These are phyloP conservation scores for Potamilus streckersoni DNA, from an alignment of 1,140 invertebrate species.

Conservation along the genomic window DNA sequence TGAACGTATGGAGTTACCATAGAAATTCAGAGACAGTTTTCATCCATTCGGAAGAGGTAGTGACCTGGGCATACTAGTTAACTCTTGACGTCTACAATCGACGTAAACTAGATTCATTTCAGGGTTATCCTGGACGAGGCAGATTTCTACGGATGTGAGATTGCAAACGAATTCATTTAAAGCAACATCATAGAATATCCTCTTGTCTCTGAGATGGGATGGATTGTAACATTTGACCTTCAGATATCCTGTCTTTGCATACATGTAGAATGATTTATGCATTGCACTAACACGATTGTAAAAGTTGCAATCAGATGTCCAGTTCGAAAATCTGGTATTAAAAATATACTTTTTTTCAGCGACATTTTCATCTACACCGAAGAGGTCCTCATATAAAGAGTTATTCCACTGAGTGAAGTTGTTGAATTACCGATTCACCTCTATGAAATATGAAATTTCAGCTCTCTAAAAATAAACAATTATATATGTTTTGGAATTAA, in stretches of 20 bases:
- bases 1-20: conserved; percentile 29
- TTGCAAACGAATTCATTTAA: conserved; percentile 36
- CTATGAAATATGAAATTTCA: too few relatives aligned
- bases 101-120: conserved; percentile 21
- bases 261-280: conserved; percentile 27
- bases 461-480: too few relatives aligned
- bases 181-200: conserved; percentile 31
- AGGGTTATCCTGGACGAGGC: conserved; percentile 36
- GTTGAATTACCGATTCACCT: too few relatives aligned
- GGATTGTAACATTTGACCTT: conserved; percentile 28
- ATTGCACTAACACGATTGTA: conserved; percentile 22
- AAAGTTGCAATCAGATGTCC: conserved; percentile 37
- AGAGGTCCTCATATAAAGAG: too few relatives aligned
- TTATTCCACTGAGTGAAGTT: too few relatives aligned
- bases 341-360: too few relatives aligned
- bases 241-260: conserved; percentile 15
- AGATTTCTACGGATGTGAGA: conserved; percentile 21
- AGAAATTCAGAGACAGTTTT: conserved; percentile 28
- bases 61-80: conserved; percentile 22
- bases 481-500: too few relatives aligned
- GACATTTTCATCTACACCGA: too few relatives aligned
- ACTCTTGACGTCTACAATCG: conserved; percentile 24
- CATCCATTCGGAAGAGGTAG: conserved; percentile 12
- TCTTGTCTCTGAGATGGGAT: conserved; percentile 14
- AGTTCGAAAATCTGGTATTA: conserved; percentile 17